Evolutionary conservation across 1,140 invertebrate genomes (phyloP).

Genomic region (Ephestia elutella): DNA sequence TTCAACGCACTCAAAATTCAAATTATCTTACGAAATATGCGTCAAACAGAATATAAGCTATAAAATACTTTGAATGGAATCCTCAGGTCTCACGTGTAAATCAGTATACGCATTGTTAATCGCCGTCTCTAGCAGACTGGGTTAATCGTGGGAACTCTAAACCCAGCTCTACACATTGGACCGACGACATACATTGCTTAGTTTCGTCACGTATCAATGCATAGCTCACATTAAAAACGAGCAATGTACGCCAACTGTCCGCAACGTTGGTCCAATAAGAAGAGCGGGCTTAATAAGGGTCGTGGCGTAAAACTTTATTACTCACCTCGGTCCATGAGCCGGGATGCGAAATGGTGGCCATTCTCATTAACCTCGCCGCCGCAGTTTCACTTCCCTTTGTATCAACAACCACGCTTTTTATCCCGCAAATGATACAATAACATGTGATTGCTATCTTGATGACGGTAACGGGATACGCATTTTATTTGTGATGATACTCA

Average conservation of each 20-base stretch:
- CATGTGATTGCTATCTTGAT: constrained; percentile 17
- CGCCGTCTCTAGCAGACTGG: constrained; percentile 33
- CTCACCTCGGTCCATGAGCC: constrained; percentile 38
- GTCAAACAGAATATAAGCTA: constrained; percentile 14
- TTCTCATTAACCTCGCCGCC: constrained; percentile 55
- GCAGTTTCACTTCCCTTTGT: constrained; percentile 35
- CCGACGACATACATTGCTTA: too few species aligned
- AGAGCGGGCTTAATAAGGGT: constrained; percentile 38
- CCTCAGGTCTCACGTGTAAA: constrained; percentile 35
- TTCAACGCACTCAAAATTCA: too few species aligned
- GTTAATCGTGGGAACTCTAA: constrained; percentile 27
- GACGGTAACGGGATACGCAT: neutral
- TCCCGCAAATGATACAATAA: constrained; percentile 17
- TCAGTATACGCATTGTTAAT: constrained; percentile 57
- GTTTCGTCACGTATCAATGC: too few species aligned
- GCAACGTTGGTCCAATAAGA: neutral
- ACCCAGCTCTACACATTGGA: too few species aligned
- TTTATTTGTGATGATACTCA: neutral
- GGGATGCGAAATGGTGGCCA: constrained; percentile 47
- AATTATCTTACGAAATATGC: constrained; percentile 11
- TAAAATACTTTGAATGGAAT: constrained; percentile 3
- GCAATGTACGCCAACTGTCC: neutral
- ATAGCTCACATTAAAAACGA: too few species aligned
- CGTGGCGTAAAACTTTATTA: constrained; percentile 53
- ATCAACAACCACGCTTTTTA: constrained; percentile 45